phyloP scores from a whole-genome alignment of 2,113 vertebrate species.

The Panthera uncia region DNA sequence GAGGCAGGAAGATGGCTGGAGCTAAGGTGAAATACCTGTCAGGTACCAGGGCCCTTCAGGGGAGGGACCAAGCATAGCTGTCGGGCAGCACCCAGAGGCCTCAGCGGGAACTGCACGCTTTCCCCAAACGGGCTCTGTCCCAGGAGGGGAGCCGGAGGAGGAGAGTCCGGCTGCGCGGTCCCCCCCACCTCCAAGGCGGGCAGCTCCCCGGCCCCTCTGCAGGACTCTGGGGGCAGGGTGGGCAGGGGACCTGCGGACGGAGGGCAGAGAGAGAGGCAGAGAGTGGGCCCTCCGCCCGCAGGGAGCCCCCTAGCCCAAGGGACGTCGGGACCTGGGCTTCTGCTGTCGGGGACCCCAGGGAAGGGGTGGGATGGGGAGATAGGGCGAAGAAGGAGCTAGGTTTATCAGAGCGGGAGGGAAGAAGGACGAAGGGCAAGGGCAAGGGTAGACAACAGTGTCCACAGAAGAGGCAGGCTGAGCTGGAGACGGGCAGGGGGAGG shows the following conservation, averaged over 20 bases:
- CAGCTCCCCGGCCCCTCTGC: background rate
- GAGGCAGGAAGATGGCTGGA: background rate
- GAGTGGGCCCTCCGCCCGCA: background rate
- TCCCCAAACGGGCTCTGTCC: fast-evolving
- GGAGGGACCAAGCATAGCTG: conserved; percentile 52
- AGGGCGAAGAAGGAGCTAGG: background rate
- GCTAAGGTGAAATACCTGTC: background rate
- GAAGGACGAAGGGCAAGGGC: background rate
- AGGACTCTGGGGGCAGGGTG: background rate
- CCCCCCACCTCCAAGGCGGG: no score
- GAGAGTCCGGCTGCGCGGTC: background rate
- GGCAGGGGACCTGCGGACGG: background rate
- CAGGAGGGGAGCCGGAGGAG: background rate
- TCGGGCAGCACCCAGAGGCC: conserved; percentile 75
- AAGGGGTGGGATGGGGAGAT: background rate
- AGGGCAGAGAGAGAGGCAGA: background rate
- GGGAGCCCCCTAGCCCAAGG: background rate
- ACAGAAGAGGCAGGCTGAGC: background rate
- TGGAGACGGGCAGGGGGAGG: background rate
- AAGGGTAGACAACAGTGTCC: background rate
- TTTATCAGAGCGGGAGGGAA: background rate
- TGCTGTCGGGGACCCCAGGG: background rate
- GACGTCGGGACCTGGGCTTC: background rate
- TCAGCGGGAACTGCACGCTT: background rate
- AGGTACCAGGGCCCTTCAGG: background rate